Conservation (phyloP, 2,888 invertebrate species). For the Sarcophaga subvicina region DNA sequence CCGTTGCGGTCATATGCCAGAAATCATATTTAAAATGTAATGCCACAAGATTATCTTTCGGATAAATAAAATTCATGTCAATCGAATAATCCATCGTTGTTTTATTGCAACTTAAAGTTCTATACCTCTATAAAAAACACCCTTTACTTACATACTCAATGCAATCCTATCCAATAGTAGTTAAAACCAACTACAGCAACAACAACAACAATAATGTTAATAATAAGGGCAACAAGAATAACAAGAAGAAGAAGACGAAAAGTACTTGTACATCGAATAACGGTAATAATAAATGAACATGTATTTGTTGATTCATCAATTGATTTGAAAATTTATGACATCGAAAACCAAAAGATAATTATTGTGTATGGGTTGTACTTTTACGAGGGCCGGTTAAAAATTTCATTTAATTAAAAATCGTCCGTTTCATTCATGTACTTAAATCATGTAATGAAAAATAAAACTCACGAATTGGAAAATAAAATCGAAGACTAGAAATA, state of each 20-base stretch:
- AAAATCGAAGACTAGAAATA: no score
- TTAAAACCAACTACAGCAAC: slow-evolving; percentile 8
- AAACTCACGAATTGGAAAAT: no score
- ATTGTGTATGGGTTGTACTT: background rate
- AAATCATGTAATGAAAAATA: no score
- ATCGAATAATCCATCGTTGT: no score
- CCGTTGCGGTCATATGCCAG: no score
- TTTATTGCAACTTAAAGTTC: no score
- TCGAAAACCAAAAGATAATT: slow-evolving; percentile 47
- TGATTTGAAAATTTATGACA: slow-evolving; percentile 61
- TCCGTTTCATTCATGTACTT: no score
- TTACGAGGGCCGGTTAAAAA: background rate
- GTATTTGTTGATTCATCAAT: slow-evolving; percentile 52
- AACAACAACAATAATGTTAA: background rate
- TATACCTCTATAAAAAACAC: no score
- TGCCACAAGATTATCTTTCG: no score
- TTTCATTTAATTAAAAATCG: no score
- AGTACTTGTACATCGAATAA: background rate
- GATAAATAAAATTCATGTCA: no score
- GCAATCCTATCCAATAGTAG: background rate
- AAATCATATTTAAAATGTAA: no score
- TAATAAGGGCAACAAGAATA: background rate
- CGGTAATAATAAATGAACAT: slow-evolving; percentile 44
- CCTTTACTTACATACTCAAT: background rate
- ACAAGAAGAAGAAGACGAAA: background rate